These are phyloP conservation scores for Lymantria monacha DNA, from an alignment of 2,888 invertebrate species.

Conservation along the genomic window DNA sequence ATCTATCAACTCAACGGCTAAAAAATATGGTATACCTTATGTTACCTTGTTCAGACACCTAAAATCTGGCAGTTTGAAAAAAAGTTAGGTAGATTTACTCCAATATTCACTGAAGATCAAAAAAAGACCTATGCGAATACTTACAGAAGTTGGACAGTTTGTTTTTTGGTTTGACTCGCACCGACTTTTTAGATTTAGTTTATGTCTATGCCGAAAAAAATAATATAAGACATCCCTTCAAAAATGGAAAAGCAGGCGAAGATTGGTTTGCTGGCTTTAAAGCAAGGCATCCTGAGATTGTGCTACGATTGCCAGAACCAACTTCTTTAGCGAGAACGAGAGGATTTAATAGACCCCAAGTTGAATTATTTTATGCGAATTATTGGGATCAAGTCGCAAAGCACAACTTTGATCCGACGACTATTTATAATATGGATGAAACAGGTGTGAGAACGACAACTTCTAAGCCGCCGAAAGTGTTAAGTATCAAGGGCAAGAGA, in stretches of 20 bases:
- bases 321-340: constrained; percentile 27
- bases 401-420: constrained; percentile 25
- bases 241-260: constrained; percentile 8
- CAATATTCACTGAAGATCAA: not conserved
- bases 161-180: constrained; percentile 1
- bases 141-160: not conserved
- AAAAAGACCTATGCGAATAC: not conserved
- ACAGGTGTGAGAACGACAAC: constrained; percentile 21
- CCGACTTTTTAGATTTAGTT: constrained; percentile 1
- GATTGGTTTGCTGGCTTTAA: constrained; percentile 12
- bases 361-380: constrained; percentile 24
- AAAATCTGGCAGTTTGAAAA: not conserved
- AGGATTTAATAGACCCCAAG: constrained; percentile 31
- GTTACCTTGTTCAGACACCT: not conserved
- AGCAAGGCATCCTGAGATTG: constrained; percentile 17
- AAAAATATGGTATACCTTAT: not conserved
- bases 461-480: not conserved
- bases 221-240: constrained; percentile 7
- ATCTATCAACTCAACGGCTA: not conserved
- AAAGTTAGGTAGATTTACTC: not conserved
- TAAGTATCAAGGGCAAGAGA: not conserved
- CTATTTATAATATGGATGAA: constrained; percentile 28
- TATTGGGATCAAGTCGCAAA: constrained; percentile 22
- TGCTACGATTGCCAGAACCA: constrained; percentile 29
- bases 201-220: constrained; percentile 8